Evolutionary conservation across 1,140 invertebrate genomes (phyloP).

Genomic region (Maconellicoccus hirsutus): DNA sequence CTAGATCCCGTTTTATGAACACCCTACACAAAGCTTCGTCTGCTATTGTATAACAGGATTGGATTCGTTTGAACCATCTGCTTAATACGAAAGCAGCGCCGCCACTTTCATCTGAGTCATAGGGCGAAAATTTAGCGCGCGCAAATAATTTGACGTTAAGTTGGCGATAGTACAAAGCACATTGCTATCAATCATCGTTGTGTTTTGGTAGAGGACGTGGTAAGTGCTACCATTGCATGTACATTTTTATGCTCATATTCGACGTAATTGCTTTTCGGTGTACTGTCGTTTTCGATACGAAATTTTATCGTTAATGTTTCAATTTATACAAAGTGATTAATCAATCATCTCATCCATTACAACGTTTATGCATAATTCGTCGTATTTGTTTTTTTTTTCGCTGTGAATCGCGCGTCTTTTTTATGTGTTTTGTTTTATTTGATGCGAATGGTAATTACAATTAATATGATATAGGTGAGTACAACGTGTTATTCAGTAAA

Average conservation of each 20-base stretch:
- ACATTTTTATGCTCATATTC: neutral
- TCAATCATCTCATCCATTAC: too few species aligned
- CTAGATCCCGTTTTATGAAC: too few species aligned
- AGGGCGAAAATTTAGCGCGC: constrained; percentile 7
- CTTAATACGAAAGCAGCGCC: constrained; percentile 6
- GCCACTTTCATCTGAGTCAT: neutral
- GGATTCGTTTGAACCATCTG: neutral
- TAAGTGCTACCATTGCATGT: neutral
- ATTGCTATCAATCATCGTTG: constrained; percentile 16
- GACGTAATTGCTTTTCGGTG: neutral
- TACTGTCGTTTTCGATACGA: neutral
- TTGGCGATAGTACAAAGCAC: neutral
- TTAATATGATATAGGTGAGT: too few species aligned
- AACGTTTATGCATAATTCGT: too few species aligned
- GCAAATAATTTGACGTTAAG: constrained; percentile 13
- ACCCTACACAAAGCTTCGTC: neutral
- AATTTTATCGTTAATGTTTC: too few species aligned
- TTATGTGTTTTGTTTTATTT: too few species aligned
- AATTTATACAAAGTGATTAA: too few species aligned
- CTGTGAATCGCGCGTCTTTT: too few species aligned
- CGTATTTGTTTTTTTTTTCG: too few species aligned
- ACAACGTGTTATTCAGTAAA: too few species aligned
- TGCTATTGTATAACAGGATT: neutral
- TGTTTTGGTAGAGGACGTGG: neutral
- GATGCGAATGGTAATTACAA: too few species aligned